phyloP scores from a whole-genome alignment of 2,888 invertebrate species.

The Labia minor region DNA sequence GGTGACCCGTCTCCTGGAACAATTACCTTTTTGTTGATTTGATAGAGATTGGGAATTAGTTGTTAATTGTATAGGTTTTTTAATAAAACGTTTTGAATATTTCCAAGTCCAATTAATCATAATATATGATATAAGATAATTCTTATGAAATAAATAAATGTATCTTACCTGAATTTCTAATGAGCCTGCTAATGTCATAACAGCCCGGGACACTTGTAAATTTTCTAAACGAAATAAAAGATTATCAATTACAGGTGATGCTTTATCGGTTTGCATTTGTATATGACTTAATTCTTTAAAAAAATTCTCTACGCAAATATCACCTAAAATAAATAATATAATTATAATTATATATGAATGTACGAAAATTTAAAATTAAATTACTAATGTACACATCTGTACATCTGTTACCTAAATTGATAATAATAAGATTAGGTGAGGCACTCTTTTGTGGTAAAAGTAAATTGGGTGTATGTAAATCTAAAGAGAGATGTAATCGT shows the following conservation, averaged over 20 bases:
- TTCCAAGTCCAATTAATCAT: too few species aligned
- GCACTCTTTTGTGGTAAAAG: constrained; percentile 68
- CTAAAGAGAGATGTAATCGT: constrained; percentile 50
- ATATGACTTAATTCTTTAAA: constrained; percentile 49
- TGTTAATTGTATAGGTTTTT: too few species aligned
- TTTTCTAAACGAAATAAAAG: constrained; percentile 57
- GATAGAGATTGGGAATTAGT: too few species aligned
- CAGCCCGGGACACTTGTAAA: constrained; percentile 53
- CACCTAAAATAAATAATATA: constrained; percentile 41
- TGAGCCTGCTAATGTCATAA: constrained; percentile 60
- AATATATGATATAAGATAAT: neutral
- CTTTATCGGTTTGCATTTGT: constrained; percentile 25
- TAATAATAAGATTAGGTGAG: constrained; percentile 61
- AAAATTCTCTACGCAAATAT: constrained; percentile 68
- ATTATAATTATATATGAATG: constrained; percentile 16
- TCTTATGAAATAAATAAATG: neutral
- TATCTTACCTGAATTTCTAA: constrained; percentile 55
- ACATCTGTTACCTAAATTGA: constrained; percentile 60
- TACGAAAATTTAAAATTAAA: neutral
- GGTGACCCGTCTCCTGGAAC: too few species aligned
- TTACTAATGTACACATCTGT: too few species aligned
- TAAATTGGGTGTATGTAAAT: constrained; percentile 62
- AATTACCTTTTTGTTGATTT: too few species aligned
- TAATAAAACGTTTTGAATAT: too few species aligned
- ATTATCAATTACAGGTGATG: constrained; percentile 51